Evolutionary conservation across 2,113 vertebrate species (phyloP).

Genomic region (Lophura nycthemera): DNA sequence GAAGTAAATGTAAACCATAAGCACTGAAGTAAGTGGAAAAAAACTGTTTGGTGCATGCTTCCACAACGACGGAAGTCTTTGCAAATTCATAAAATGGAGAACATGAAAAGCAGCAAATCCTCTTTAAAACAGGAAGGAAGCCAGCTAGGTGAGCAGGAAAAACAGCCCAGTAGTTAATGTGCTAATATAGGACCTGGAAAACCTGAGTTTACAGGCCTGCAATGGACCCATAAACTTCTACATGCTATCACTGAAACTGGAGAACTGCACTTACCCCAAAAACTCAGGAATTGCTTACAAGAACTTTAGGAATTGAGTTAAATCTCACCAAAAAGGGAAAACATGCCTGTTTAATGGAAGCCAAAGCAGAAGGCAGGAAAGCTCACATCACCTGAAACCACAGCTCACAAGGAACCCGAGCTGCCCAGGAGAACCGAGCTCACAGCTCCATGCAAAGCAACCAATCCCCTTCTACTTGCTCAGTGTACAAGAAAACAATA

Average conservation of each 20-base stretch:
- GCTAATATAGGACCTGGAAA: background rate
- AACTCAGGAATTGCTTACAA: background rate
- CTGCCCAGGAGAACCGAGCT: background rate
- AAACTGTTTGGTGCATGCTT: background rate
- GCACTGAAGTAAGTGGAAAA: background rate
- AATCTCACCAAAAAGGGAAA: background rate
- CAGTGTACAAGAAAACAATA: background rate
- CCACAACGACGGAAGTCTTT: background rate
- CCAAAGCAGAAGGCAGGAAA: background rate
- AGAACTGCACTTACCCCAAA: background rate
- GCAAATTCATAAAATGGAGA: background rate
- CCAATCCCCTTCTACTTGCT: accelerated
- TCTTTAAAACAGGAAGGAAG: background rate
- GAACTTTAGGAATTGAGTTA: accelerated
- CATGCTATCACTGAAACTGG: background rate
- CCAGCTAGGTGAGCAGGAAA: background rate
- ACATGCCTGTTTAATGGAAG: background rate
- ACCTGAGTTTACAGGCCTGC: background rate
- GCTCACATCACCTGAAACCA: background rate
- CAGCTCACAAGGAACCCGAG: background rate
- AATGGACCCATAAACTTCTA: background rate
- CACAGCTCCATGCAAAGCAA: background rate
- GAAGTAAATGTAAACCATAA: background rate
- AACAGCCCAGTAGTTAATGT: background rate
- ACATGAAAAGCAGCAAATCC: background rate